Base-by-base conservation (phyloP, 2,888 invertebrate genomes). In the Tenthredo mesomela region DNA sequence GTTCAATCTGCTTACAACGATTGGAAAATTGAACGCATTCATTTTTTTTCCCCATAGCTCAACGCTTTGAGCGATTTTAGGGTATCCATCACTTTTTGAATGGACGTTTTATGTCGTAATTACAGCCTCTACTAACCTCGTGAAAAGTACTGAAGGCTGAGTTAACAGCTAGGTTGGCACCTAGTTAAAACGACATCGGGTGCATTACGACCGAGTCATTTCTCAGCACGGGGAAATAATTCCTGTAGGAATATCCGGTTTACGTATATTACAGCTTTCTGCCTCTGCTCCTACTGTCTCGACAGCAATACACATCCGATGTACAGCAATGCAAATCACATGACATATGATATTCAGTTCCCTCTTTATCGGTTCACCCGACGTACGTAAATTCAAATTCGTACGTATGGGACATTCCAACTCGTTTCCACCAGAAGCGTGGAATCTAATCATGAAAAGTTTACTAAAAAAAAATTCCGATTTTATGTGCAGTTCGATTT, bases 321-420 rank as follows among this genome's bases (percentile, higher is more conserved):
- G 61, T 80, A 58, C 21, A 21, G n/a, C 29, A 1, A 61, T 80
- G 80, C 80, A 80, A 80, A 80, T 80, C 40, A 40, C 40, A 37
- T 61, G 80, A 29, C 61, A 43, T 47, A 47, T 61, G 61, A 80
- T 80, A 61, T 80, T 80, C 80, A 80, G 80, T 61, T 80, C 18
- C 25, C 80, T 80, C 80, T 80, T 80, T 61, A 80, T 80, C 61
- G 61, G 80, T 80, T 80, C 21, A 25, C 25, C 37, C 37, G 15
- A 47, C 21, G 61, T 40, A 37, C 61, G 80, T n/a, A 40, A 2
- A 54, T 54, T 12, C 15, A 18, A 58, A 18, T n/a, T 21, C 15
- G n/a, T 40, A 77, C 15, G n/a, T 77, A 50, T 33, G 25, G 12
- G 10, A 33, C 18, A 67, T 67, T 67, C 18, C 25, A 18, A 5